Base-by-base conservation (phyloP, 2,797 vertebrate genomes). In the Sorex maritimensis region DNA sequence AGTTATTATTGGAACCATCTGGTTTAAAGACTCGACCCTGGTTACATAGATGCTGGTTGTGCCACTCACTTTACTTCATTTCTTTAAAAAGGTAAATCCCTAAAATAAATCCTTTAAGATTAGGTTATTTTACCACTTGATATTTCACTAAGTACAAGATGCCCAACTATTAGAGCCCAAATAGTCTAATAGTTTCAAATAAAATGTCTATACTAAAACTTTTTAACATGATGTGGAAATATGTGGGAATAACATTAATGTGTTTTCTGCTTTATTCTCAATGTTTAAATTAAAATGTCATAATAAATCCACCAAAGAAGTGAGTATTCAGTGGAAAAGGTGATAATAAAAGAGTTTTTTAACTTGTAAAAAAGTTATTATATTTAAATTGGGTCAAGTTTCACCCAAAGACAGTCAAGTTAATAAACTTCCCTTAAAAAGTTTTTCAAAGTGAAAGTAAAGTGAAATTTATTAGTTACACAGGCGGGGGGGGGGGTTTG, bases 361-460 rank as follows among this genome's bases (percentile, higher is more conserved):
- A 69, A 69, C 14, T 30, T 34, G 4, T 72, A 81, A 52, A 81
- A 41, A 44, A 49, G 7, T 44, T 1, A 77, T 46, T 9, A 0
- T 41, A 58, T 15, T n/a, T 81, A 74, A 82, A 91, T 87, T 74
- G 44, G 44, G 81, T 73, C 23, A 38, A 89, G 1, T 77, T 67
- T 52, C 34, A 52, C 41, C 41, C 55, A 8, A 6, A 46, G 41
- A 86, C 30, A 73, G 41, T 82, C 30, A 88, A 86, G 74, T 52
- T 63, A 82, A 88, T 69, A 90, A 79, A 38, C 88, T 65, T 80
- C 21, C 2, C 93, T 87, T 86, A 91, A 93, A 77, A 13, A 93
- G 8, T 14, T 61, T 49, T 92, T n/a, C n/a, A n/a, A n/a, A n/a
- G n/a, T n/a, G n/a, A n/a, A n/a, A n/a, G n/a, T n/a, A n/a, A n/a